Conservation (phyloP, 2,797 vertebrate genomes). For the Hydrocynus forskahlii region DNA sequence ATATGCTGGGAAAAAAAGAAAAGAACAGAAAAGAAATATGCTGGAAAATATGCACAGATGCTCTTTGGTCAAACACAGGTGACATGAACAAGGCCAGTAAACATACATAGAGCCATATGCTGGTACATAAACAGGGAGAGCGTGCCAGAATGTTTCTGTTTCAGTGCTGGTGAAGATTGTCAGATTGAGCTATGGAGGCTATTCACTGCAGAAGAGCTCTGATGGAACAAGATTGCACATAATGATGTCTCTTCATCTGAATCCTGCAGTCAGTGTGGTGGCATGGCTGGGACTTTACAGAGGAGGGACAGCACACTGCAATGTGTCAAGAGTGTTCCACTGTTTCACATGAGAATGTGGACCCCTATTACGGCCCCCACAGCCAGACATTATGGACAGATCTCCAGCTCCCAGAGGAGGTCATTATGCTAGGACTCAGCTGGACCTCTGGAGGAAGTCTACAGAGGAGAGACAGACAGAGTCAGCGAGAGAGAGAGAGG, state of each 20-base stretch:
- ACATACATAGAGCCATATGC: background rate
- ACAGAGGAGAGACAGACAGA: slow-evolving; percentile 29
- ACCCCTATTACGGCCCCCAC: slow-evolving; percentile 67
- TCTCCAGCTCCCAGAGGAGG: slow-evolving; percentile 75
- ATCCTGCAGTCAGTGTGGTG: slow-evolving; percentile 36
- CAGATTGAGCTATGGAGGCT: slow-evolving; percentile 23
- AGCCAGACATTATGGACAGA: slow-evolving; percentile 65
- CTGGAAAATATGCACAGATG: no score
- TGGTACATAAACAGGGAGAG: background rate
- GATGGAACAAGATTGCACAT: slow-evolving; percentile 59
- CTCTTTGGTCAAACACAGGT: background rate
- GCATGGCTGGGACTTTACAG: slow-evolving; percentile 40
- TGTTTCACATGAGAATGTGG: slow-evolving; percentile 67
- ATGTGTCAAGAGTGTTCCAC: slow-evolving; percentile 59
- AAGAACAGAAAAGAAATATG: no score
- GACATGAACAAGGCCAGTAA: background rate
- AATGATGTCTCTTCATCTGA: slow-evolving; percentile 58
- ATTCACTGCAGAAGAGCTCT: slow-evolving; percentile 45
- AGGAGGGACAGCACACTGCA: slow-evolving; percentile 45
- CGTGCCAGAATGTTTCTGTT: background rate
- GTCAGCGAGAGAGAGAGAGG: slow-evolving; percentile 5
- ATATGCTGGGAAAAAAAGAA: no score
- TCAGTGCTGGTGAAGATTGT: slow-evolving; percentile 28
- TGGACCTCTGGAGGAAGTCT: slow-evolving; percentile 47
- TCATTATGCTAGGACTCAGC: slow-evolving; percentile 77